phyloP scores from a whole-genome alignment of 2,888 invertebrate species.

The Limnephilus rhombicus region DNA sequence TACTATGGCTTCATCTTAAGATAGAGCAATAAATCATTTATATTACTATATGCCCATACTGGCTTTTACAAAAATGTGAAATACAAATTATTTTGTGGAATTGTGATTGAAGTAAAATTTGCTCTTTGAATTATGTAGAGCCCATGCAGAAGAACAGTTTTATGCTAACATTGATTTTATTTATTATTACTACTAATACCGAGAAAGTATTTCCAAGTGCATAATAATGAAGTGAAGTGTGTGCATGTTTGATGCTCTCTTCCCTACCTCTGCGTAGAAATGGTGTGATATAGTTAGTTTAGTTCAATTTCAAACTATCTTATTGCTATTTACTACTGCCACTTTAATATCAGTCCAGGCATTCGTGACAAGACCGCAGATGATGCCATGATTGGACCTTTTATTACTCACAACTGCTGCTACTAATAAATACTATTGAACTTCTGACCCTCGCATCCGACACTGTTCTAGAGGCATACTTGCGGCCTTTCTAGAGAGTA shows the following conservation, averaged over 20 bases:
- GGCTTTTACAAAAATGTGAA: too few relatives aligned
- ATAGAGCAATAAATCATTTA: too few relatives aligned
- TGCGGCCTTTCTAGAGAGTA: not conserved
- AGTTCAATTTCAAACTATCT: not conserved
- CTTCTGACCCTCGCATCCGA: not conserved
- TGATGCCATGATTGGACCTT: not conserved
- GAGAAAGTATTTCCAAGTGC: too few relatives aligned
- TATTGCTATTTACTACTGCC: not conserved
- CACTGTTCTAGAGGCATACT: not conserved
- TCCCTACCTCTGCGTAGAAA: too few relatives aligned
- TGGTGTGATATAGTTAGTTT: not conserved
- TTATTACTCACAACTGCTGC: not conserved
- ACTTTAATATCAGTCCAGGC: not conserved
- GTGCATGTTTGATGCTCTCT: not conserved
- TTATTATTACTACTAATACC: too few relatives aligned
- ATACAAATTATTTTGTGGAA: too few relatives aligned
- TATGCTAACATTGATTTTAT: too few relatives aligned
- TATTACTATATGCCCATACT: too few relatives aligned
- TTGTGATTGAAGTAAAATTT: too few relatives aligned
- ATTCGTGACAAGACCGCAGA: not conserved
- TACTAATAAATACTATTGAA: not conserved
- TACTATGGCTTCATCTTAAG: too few relatives aligned
- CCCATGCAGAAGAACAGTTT: too few relatives aligned
- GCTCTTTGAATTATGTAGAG: too few relatives aligned
- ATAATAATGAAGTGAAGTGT: not conserved